Base-by-base conservation (phyloP, 1,140 invertebrate genomes). In the Drosophila serrata region DNA sequence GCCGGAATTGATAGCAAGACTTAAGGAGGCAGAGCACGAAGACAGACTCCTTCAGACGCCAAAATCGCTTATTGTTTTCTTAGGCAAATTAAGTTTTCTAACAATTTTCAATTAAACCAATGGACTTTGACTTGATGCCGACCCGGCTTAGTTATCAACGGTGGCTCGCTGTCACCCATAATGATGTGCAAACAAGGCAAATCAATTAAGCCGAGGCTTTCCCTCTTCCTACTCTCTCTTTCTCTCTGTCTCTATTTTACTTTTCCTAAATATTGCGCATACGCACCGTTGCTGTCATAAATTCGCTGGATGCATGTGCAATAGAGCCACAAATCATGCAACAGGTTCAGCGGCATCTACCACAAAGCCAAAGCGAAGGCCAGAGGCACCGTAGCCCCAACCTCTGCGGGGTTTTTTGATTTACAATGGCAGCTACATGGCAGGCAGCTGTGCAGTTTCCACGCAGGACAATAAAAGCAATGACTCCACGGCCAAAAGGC, bases 261-360 rank as follows among this genome's bases (percentile, higher is more conserved):
- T 22, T 22, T 15, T 4, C 12, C 35, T 15, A 59, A 73, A 59
- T 59, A 31, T 73, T 31, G 70, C 33, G 51, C 29, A 73, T 62
- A 81, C 84, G 62, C 73, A 37, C 43, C 59, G 76, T 63, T 40
- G 51, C 6, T 5, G 48, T 37, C 62, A 74, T 90, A 90, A 90
- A 90, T 90, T 79, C 29, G 19, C 45, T 53, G 35, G 22, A 17
- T 67, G 79, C 67, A 79, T 72, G 63, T 78, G 67, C 82, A 86
- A 60, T 62, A 63, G 51, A 24, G 48, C 62, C 65, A 90, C 81
- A 90, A 85, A 85, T 90, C 81, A 85, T 90, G 86, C 85, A 90
- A 90, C 85, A 90, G 85, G 85, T 90, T 81, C 61, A 51, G 27
- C 64, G 60, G 42, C 45, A 73, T 13, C 57, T 19, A 64, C 49